These are phyloP conservation scores for Spilogale gracilis DNA, from an alignment of 2,113 vertebrate species.

Conservation along the genomic window DNA sequence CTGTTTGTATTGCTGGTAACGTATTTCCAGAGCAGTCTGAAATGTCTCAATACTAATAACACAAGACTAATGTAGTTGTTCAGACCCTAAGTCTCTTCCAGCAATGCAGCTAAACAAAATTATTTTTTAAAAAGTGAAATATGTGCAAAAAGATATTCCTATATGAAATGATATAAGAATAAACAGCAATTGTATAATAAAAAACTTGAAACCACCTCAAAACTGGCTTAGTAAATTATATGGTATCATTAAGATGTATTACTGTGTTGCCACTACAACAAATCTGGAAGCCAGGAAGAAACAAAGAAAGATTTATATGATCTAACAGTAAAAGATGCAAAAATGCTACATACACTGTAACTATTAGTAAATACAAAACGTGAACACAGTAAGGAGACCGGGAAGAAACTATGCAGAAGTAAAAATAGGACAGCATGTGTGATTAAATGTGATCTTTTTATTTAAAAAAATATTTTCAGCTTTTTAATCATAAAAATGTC, in stretches of 20 bases:
- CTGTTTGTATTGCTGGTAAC: slow-evolving; percentile 11
- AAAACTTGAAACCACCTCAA: neutral
- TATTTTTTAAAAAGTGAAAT: slow-evolving; percentile 49
- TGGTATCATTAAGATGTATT: neutral
- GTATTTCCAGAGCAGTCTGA: neutral
- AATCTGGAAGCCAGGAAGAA: neutral
- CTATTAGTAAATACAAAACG: neutral
- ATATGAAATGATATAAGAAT: neutral
- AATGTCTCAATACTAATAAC: slow-evolving; percentile 20
- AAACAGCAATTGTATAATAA: neutral
- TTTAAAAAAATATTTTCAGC: neutral
- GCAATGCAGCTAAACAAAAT: neutral
- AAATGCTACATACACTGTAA: neutral
- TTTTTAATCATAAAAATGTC: slow-evolving; percentile 33
- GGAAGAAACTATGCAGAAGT: neutral
- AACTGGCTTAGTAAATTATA: neutral
- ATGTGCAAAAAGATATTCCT: neutral
- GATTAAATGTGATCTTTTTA: neutral
- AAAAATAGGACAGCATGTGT: neutral
- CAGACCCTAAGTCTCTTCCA: neutral
- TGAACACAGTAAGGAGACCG: neutral
- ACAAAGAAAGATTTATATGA: neutral
- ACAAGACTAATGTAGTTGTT: neutral
- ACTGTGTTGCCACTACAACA: neutral
- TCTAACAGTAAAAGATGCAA: neutral